Evolutionary conservation across 2,797 vertebrate genomes (phyloP).

Genomic region (Chelon auratus): DNA sequence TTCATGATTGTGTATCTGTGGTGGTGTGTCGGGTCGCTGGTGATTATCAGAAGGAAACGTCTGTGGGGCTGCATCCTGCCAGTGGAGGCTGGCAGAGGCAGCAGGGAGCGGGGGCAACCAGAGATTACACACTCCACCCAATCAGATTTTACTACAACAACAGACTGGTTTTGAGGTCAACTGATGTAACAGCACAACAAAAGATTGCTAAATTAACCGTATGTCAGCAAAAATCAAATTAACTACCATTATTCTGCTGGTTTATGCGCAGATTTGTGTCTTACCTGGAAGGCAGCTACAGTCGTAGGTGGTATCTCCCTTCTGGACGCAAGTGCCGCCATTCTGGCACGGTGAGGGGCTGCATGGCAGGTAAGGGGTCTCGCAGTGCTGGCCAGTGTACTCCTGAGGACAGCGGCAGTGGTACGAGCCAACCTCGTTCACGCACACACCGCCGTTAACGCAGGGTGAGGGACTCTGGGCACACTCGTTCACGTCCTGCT

Average conservation of each 20-base stretch:
- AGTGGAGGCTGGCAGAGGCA: slow-evolving; percentile 54
- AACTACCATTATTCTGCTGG: neutral
- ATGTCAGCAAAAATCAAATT: slow-evolving; percentile 6
- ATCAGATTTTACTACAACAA: slow-evolving; percentile 55
- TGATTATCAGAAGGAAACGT: slow-evolving; percentile 79
- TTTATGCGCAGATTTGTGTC: neutral
- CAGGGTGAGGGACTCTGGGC: slow-evolving; percentile 83
- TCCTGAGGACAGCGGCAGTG: slow-evolving; percentile 89
- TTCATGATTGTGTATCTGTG: slow-evolving; percentile 32
- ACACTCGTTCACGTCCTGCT: slow-evolving; percentile 94
- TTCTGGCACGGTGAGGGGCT: slow-evolving; percentile 96
- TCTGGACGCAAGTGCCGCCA: slow-evolving; percentile 95
- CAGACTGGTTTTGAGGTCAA: slow-evolving; percentile 55
- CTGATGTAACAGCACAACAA: slow-evolving; percentile 48
- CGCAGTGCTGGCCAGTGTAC: slow-evolving; percentile 89
- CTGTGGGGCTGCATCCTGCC: slow-evolving; percentile 77
- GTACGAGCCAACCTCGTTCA: slow-evolving; percentile 93
- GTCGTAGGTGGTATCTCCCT: slow-evolving; percentile 89
- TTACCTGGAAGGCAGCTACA: slow-evolving; percentile 96
- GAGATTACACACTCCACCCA: slow-evolving; percentile 36
- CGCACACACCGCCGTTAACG: slow-evolving; percentile 88
- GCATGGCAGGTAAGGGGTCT: slow-evolving; percentile 93
- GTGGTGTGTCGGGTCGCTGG: slow-evolving; percentile 28
- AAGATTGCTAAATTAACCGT: slow-evolving; percentile 4
- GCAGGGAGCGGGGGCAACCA: slow-evolving; percentile 13